Conservation (phyloP, 2,888 invertebrate species). For the Spodoptera exigua region DNA sequence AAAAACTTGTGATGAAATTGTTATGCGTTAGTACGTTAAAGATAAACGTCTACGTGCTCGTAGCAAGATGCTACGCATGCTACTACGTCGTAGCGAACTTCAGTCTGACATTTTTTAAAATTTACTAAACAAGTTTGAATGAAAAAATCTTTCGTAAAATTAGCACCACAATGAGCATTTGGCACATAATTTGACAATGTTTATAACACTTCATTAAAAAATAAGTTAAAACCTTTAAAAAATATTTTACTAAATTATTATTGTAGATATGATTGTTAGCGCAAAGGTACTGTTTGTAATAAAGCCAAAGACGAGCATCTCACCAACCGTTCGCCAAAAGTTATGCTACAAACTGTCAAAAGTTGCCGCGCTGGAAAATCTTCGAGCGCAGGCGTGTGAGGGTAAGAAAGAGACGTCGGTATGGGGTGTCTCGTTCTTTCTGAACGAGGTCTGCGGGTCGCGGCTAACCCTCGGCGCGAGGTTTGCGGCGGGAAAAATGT, state of each 20-base stretch:
- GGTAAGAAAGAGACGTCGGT: slow-evolving; percentile 62
- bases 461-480: slow-evolving; percentile 89
- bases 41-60: too few species aligned
- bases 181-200: too few species aligned
- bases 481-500: slow-evolving; percentile 90
- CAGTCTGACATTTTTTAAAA: neutral
- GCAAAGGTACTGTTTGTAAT: neutral
- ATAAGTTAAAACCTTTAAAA: too few species aligned
- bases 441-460: slow-evolving; percentile 88
- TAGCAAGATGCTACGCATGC: neutral
- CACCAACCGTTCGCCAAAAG: slow-evolving; percentile 59
- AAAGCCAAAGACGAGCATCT: slow-evolving; percentile 7
- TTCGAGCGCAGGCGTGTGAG: slow-evolving; percentile 77
- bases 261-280: neutral
- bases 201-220: too few species aligned
- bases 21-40: too few species aligned
- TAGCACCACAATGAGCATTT: too few species aligned
- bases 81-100: slow-evolving; percentile 14
- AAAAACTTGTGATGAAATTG: too few species aligned
- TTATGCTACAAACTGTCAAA: slow-evolving; percentile 76
- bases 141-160: too few species aligned
- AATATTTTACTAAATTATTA: too few species aligned
- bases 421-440: slow-evolving; percentile 72
- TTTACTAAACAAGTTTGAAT: too few species aligned
- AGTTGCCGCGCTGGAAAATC: slow-evolving; percentile 72